Evolutionary conservation across 1,140 invertebrate genomes (phyloP).

Genomic region (Papilio glaucus): DNA sequence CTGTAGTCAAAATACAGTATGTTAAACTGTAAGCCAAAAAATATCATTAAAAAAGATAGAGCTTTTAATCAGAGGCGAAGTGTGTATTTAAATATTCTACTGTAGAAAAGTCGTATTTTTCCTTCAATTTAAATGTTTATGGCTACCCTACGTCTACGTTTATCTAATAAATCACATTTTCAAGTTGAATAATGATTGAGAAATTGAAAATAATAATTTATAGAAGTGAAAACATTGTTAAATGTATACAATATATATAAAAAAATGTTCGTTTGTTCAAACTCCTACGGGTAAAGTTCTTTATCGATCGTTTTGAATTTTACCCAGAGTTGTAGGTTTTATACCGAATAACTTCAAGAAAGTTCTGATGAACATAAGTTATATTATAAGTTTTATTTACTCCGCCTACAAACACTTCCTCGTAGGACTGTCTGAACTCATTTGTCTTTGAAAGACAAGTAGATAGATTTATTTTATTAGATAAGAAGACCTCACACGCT

Average conservation of each 20-base stretch:
- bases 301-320: too few species aligned
- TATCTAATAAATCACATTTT: background rate
- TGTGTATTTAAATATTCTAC: too few species aligned
- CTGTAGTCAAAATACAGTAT: too few species aligned
- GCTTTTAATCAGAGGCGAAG: too few species aligned
- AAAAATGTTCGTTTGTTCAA: too few species aligned
- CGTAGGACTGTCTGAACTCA: background rate
- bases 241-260: background rate
- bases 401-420: background rate
- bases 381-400: background rate
- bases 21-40: too few species aligned
- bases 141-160: background rate
- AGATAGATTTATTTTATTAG: conserved; percentile 3
- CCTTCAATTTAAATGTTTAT: too few species aligned
- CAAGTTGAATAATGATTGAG: background rate
- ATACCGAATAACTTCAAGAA: background rate
- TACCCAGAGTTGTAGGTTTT: too few species aligned
- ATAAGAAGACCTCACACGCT: background rate
- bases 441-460: background rate
- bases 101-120: too few species aligned
- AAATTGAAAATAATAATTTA: background rate
- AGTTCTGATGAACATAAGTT: background rate
- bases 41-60: too few species aligned
- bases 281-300: too few species aligned
- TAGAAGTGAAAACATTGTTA: background rate